These are phyloP conservation scores for Oncorhynchus gorbuscha DNA, from an alignment of 2,113 vertebrate genomes.

Conservation along the genomic window DNA sequence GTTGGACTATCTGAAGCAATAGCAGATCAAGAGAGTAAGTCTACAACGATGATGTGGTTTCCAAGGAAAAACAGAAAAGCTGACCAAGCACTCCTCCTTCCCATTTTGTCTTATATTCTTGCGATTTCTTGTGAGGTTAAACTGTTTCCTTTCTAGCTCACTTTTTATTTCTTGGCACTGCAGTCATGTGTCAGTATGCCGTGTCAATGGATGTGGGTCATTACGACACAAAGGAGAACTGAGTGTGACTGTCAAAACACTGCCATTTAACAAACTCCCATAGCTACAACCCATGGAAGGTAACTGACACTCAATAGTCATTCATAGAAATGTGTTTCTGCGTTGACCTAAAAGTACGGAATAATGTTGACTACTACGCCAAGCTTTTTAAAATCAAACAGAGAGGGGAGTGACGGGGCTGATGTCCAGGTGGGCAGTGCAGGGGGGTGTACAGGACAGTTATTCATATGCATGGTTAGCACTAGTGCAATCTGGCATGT, in stretches of 20 bases:
- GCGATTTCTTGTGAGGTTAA: constrained; percentile 41
- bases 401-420: not conserved
- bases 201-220: constrained; percentile 24
- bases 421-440: not conserved
- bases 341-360: too few relatives aligned
- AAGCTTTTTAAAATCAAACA: not conserved
- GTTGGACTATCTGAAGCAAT: constrained; percentile 47
- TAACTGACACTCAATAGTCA: too few relatives aligned
- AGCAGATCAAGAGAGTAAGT: constrained; percentile 20
- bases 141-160: constrained; percentile 38
- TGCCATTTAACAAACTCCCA: too few relatives aligned
- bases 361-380: too few relatives aligned
- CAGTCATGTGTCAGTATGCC: constrained; percentile 47
- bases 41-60: constrained; percentile 51
- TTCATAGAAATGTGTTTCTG: too few relatives aligned
- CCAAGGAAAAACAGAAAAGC: constrained; percentile 61
- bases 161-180: constrained; percentile 13
- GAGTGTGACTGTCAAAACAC: too few relatives aligned
- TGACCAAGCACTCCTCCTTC: constrained; percentile 67
- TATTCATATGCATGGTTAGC: constrained; percentile 32
- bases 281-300: too few relatives aligned
- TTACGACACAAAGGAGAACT: not conserved
- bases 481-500: constrained; percentile 14
- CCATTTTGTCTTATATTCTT: constrained; percentile 50
- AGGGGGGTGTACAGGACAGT: constrained; percentile 3